Evolutionary conservation across 2,113 vertebrate genomes (phyloP), one percentile per base, ranked within the genome.

Genomic region (Erpornis zantholeuca): DNA sequence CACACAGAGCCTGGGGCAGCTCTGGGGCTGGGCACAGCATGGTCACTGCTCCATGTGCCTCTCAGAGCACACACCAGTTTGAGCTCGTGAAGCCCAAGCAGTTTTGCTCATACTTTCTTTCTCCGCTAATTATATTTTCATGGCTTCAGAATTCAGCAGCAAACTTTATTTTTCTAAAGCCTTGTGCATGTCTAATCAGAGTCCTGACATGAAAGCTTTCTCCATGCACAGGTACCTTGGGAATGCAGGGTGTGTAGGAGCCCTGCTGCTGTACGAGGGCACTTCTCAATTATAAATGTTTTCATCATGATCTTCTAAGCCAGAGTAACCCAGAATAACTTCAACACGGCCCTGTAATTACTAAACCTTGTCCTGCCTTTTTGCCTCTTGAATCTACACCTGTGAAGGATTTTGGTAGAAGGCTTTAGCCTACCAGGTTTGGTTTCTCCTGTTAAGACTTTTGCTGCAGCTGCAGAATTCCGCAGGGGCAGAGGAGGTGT

Each of bases 81-180:
- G 80, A 73, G 54, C 57, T 50, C 33, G 21, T 49, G 50, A 83
- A 65, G 85, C 28, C 82, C 66, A 61, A 66, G 49, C 68, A 92
- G 42, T 23, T 77, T 90, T 88, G 45, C 59, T 77, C 61, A 80
- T 52, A 70, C 14, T 25, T 59, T 85, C 66, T 77, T 94, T 80
- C 94, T 76, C 88, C 65, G 66, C 66, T 77, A 31, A 88, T 92
- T 95, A 70, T 53, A 33, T 80, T 95, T 93, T 83, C 73, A 86
- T 88, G 68, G 66, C 50, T 88, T 86, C 22, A 73, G 88, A 90
- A 92, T 70, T 80, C 50, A 57, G 73, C 90, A 80, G 35, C 63
- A 66, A 31, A 49, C 15, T 89, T 90, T 42, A 60, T 82, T 94
- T 94, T 82, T 86, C 7, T 88, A 54, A 94, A 83, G 54, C 59